A percentile compares a stretch with the other conserved stretches of the same genome.
phyloP scores from a whole-genome alignment of 2,888 invertebrate genomes.

The Dorcus parallelipipedus region DNA sequence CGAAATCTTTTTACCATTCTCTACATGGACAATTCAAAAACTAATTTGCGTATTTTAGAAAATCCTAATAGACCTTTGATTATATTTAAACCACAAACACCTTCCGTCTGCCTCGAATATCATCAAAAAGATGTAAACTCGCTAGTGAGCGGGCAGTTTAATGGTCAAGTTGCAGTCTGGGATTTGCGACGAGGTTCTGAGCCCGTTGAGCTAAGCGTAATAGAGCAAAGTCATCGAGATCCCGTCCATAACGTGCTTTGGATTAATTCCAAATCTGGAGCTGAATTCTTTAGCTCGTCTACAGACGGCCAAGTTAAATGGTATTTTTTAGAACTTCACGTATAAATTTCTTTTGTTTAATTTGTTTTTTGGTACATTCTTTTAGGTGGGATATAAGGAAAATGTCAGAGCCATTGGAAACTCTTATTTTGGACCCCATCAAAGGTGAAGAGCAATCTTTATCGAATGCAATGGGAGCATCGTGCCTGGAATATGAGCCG shows the following conservation, averaged over 20 bases:
- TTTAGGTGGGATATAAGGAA: slow-evolving; percentile 78
- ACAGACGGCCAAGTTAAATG: slow-evolving; percentile 88
- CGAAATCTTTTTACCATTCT: no score
- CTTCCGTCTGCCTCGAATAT: slow-evolving; percentile 80
- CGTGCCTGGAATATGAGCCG: slow-evolving; percentile 76
- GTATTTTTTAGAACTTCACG: slow-evolving; percentile 40
- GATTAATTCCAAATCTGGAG: slow-evolving; percentile 91
- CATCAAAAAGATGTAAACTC: slow-evolving; percentile 82
- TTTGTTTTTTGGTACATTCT: not conserved
- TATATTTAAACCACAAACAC: slow-evolving; percentile 70
- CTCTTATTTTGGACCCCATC: slow-evolving; percentile 64
- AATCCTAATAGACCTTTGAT: slow-evolving; percentile 84
- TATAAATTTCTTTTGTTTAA: not conserved
- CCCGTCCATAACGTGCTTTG: slow-evolving; percentile 85
- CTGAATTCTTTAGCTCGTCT: slow-evolving; percentile 91
- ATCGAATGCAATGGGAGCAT: slow-evolving; percentile 68
- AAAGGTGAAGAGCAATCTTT: slow-evolving; percentile 62
- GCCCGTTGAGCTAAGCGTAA: slow-evolving; percentile 63
- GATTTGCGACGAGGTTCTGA: slow-evolving; percentile 80
- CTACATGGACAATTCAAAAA: not conserved
- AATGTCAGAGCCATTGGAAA: slow-evolving; percentile 67
- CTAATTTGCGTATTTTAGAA: slow-evolving; percentile 53
- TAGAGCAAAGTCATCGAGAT: slow-evolving; percentile 84
- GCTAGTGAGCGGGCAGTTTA: slow-evolving; percentile 72
- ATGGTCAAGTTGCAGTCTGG: slow-evolving; percentile 81